Evolutionary conservation across 2,797 vertebrate genomes (phyloP).

Genomic region (Tolypeutes matacus): DNA sequence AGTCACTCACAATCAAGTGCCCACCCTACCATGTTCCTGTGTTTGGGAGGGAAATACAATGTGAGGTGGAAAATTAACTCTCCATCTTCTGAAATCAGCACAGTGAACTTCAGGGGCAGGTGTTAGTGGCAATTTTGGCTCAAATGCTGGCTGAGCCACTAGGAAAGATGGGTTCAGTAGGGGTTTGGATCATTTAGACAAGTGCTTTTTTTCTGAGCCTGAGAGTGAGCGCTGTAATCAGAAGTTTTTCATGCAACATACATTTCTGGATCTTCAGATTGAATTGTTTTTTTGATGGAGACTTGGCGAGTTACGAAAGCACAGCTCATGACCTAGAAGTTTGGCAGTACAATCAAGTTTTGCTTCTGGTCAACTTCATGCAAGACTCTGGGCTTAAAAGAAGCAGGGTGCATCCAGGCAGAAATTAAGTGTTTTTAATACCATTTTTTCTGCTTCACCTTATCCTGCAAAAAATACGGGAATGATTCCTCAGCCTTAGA

Average conservation of each 20-base stretch:
- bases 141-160: neutral
- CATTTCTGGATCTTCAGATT: neutral
- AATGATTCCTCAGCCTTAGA: neutral
- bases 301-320: neutral
- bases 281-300: neutral
- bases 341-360: neutral
- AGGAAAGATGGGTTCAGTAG: neutral
- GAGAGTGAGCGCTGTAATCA: neutral
- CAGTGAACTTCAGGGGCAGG: neutral
- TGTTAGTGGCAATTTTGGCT: constrained; percentile 35
- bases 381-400: neutral
- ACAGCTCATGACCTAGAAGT: neutral
- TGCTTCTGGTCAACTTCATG: neutral
- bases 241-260: neutral
- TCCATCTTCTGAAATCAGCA: neutral
- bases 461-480: neutral
- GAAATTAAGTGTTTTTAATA: neutral
- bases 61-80: neutral
- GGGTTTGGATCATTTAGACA: neutral
- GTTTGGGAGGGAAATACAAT: neutral
- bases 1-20: neutral
- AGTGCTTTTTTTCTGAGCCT: neutral
- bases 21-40: fast-evolving
- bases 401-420: neutral
- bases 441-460: neutral